Percentiles rank a stretch among this genome's conserved stretches.
Evolutionary conservation across 2,888 invertebrate genomes (phyloP).

Genomic region (Ganaspis brasiliensis): DNA sequence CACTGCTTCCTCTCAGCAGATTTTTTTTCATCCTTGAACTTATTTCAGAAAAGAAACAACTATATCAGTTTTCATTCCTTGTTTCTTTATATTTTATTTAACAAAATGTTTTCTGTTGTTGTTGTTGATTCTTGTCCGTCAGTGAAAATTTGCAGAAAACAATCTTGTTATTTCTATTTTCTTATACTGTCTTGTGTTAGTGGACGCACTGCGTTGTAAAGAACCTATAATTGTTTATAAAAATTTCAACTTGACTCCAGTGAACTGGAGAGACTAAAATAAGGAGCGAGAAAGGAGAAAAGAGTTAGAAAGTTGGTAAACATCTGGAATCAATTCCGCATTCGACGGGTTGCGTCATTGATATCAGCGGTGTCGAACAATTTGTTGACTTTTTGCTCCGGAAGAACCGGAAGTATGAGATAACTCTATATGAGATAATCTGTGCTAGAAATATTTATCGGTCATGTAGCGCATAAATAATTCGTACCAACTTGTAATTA

Average conservation of each 20-base stretch:
- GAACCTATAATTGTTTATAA: conserved; percentile 10
- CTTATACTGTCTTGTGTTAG: too few species aligned
- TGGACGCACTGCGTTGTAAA: too few species aligned
- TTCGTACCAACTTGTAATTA: conserved; percentile 19
- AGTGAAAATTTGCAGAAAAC: too few species aligned
- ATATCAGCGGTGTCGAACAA: conserved; percentile 22
- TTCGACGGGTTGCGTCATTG: conserved; percentile 30
- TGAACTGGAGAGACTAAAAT: background rate
- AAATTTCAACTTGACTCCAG: background rate
- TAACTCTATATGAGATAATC: conserved; percentile 19
- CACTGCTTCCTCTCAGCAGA: background rate
- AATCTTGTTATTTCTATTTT: too few species aligned
- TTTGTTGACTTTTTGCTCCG: conserved; percentile 28
- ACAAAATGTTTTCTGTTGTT: background rate
- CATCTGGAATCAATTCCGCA: conserved; percentile 34
- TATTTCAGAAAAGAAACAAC: background rate
- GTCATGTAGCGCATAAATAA: conserved; percentile 25
- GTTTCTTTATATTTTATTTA: too few species aligned
- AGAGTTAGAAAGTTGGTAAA: conserved; percentile 34
- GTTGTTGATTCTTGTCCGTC: too few species aligned
- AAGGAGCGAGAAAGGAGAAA: conserved; percentile 15
- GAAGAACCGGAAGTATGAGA: conserved; percentile 41
- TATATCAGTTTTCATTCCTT: too few species aligned
- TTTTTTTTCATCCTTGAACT: background rate
- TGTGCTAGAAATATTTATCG: conserved; percentile 22